Evolutionary conservation across 2,113 vertebrate species (phyloP).

Genomic region (Empidonax alnorum): DNA sequence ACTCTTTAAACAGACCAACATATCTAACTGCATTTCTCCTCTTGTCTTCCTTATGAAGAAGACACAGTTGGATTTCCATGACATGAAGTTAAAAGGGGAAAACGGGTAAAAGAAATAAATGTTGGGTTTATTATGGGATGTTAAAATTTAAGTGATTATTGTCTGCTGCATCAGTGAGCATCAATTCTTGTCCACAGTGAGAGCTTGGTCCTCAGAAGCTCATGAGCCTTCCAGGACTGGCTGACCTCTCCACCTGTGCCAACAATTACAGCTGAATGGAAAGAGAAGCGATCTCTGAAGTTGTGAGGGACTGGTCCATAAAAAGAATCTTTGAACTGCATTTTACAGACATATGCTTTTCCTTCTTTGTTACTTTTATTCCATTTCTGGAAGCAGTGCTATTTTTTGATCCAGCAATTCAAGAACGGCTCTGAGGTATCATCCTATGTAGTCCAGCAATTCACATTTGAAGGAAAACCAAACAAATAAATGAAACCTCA

Average conservation of each 20-base stretch:
- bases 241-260: not conserved
- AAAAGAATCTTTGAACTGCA: not conserved
- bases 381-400: not conserved
- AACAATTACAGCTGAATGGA: not conserved
- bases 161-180: not conserved
- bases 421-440: not conserved
- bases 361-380: not conserved
- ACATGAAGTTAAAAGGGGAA: not conserved
- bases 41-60: not conserved
- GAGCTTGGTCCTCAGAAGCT: not conserved
- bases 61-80: not conserved
- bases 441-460: not conserved
- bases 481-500: fast-evolving
- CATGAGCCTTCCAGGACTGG: not conserved
- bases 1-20: not conserved
- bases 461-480: not conserved
- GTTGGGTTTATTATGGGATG: not conserved
- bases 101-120: not conserved
- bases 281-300: not conserved
- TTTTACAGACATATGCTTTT: not conserved
- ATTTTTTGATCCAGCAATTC: not conserved
- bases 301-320: not conserved
- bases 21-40: not conserved
- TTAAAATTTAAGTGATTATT: not conserved
- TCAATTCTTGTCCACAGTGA: not conserved